phyloP scores from a whole-genome alignment of 2,797 vertebrate species.

The Uromys caudimaculatus region DNA sequence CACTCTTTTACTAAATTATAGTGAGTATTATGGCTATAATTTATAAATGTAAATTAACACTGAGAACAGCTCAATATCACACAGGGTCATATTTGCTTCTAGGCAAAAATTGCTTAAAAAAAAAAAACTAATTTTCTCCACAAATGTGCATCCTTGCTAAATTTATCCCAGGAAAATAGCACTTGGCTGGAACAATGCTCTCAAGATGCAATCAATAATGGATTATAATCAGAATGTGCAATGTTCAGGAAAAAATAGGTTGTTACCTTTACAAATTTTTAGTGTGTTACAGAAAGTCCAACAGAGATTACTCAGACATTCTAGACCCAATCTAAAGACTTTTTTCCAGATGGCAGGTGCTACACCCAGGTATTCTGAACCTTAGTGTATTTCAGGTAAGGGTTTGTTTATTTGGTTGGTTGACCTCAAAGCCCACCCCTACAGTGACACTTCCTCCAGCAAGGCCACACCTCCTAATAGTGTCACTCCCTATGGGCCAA shows the following conservation, averaged over 20 bases:
- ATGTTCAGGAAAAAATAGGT: neutral
- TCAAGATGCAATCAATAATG: constrained; percentile 59
- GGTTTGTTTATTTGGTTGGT: neutral
- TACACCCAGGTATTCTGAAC: neutral
- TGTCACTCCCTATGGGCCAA: neutral
- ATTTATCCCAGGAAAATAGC: constrained; percentile 48
- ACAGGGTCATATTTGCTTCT: constrained; percentile 54
- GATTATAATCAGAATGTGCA: constrained; percentile 30
- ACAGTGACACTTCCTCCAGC: neutral
- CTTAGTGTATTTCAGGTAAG: neutral
- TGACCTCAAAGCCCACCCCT: neutral
- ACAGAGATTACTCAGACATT: neutral
- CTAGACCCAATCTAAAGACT: neutral
- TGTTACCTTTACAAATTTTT: constrained; percentile 48
- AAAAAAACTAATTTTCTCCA: constrained; percentile 40
- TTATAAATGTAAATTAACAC: constrained; percentile 54
- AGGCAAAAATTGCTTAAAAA: constrained; percentile 45
- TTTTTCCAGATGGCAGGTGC: neutral
- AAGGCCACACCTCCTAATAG: neutral
- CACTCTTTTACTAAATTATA: constrained; percentile 35
- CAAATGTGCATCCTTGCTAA: constrained; percentile 32
- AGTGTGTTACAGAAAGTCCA: neutral
- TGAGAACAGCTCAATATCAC: constrained; percentile 30
- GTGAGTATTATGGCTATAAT: constrained; percentile 4
- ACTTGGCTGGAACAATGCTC: constrained; percentile 24